Conservation (phyloP, 2,888 invertebrate species). For the Himalopsyche anomala region DNA sequence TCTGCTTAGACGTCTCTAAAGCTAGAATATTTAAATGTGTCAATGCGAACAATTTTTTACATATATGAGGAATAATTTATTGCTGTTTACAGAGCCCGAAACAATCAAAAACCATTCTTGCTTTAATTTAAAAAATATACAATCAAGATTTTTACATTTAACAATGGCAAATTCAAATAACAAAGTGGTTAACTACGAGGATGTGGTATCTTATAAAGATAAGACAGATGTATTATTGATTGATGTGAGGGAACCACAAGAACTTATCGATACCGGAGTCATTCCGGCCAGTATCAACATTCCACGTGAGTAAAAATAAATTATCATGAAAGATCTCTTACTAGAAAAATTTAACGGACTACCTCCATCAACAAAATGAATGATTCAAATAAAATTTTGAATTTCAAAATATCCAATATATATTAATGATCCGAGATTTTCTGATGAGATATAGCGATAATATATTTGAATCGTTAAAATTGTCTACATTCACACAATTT, state of each 20-base stretch:
- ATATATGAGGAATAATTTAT: not conserved
- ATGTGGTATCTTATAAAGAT: conserved; percentile 73
- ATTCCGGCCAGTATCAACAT: conserved; percentile 87
- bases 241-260: conserved; percentile 86
- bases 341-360: too few relatives aligned
- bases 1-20: too few relatives aligned
- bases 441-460: too few relatives aligned
- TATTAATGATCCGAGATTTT: too few relatives aligned
- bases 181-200: conserved; percentile 71
- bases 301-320: conserved; percentile 78
- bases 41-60: too few relatives aligned
- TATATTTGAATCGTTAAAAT: too few relatives aligned
- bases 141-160: conserved; percentile 39
- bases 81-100: conserved; percentile 2
- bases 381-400: too few relatives aligned
- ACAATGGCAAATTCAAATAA: conserved; percentile 44
- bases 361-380: too few relatives aligned
- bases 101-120: not conserved
- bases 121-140: not conserved
- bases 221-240: conserved; percentile 78
- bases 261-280: conserved; percentile 82
- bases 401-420: too few relatives aligned
- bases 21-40: too few relatives aligned
- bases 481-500: too few relatives aligned
- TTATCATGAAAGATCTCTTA: not conserved